Base-by-base conservation (phyloP, 92 coral and sea anemone genomes). In the Galaxea fascicularis region DNA sequence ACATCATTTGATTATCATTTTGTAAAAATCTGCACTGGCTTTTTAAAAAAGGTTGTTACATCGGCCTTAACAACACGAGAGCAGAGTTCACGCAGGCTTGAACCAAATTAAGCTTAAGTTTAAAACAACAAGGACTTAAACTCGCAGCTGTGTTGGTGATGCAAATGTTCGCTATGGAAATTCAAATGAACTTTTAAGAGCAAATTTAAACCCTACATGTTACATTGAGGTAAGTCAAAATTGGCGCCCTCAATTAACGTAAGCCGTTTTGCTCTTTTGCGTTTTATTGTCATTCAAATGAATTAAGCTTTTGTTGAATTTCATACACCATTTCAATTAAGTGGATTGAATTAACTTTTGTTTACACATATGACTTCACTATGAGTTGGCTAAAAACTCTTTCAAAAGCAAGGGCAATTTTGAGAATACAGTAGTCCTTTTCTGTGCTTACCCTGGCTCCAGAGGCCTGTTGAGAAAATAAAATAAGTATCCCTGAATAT, bases 161-260 rank as follows among this genome's bases (percentile, higher is more conserved):
- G 2, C 1, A 15, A 0, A 49, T 49, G 17, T 10, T 49, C 14
- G 15, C 56, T 15, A 10, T 49, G 56, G 3, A 49, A 49, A 49
- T 49, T 49, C 13, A 49, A 49, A 49, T 49, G 14, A 49, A 10
- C 56, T 10, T 49, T 2, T 49, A 5, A 49, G 11, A 49, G 13
- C 13, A 49, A 46, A 13, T 46, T 46, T 46, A 46, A 46, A 46
- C 51, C 51, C 12, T 46, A 46, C 12, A 49, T 49, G 14, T 1
- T 54, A 20, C 67, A 27, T 12, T 28, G 18, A 18, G 51, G 24
- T 45, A 29, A 14, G 29, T 58, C 24, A 25, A 76, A 76, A 57
- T 76, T 58, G 80, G 80, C 80, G 80, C 68, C 64, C 46, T 76
- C 46, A n/a, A 25, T 74, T 31, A 27, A 16, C 45, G 22, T 51